phyloP scores from a whole-genome alignment of 2,113 vertebrate genomes.

The Cairina moschata region DNA sequence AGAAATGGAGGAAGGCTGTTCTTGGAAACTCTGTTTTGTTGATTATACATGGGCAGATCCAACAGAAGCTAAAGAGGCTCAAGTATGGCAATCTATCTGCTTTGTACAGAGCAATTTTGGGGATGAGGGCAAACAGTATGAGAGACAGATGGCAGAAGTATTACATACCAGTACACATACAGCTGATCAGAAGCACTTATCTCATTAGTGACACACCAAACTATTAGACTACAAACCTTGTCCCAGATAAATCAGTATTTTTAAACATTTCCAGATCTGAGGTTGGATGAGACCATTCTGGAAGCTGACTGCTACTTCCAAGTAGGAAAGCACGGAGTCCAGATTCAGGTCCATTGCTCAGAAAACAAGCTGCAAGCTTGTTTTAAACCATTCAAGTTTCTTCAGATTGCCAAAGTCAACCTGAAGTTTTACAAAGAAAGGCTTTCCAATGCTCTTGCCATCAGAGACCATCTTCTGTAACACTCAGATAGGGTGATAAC shows the following conservation, averaged over 20 bases:
- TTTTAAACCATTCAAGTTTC: background rate
- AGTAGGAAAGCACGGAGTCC: fast-evolving
- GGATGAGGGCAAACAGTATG: background rate
- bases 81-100: background rate
- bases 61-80: background rate
- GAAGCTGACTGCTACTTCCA: background rate
- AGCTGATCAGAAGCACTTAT: background rate
- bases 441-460: background rate
- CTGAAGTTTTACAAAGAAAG: background rate
- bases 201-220: background rate
- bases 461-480: background rate
- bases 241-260: background rate
- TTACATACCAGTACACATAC: fast-evolving
- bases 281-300: background rate
- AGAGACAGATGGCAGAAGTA: background rate
- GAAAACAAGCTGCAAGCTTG: background rate
- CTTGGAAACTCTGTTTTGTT: background rate
- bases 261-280: background rate
- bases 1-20: background rate
- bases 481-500: background rate
- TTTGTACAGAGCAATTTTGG: background rate
- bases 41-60: background rate
- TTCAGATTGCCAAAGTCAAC: background rate
- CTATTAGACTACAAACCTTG: background rate
- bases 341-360: background rate